These are phyloP conservation scores for Brachionichthys hirsutus DNA, from an alignment of 2,113 vertebrate genomes.

Conservation along the genomic window DNA sequence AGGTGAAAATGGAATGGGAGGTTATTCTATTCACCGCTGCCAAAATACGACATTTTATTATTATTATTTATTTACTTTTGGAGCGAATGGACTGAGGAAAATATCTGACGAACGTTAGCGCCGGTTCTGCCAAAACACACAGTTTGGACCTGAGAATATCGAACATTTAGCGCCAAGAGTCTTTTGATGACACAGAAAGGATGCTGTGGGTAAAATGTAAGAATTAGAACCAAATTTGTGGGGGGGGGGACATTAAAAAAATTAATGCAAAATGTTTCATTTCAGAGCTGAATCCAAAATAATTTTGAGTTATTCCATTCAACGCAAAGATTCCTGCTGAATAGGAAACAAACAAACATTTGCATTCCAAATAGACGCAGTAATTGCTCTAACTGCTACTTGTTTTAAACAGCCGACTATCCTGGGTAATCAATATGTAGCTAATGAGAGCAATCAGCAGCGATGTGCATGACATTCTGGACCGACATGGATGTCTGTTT, in stretches of 20 bases:
- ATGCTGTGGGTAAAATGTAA: too few relatives aligned
- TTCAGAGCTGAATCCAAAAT: slow-evolving; percentile 4
- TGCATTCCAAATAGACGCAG: slow-evolving; percentile 54
- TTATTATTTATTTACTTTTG: slow-evolving; percentile 45
- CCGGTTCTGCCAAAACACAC: slow-evolving; percentile 63
- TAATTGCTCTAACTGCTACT: slow-evolving; percentile 70
- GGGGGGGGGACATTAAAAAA: too few relatives aligned
- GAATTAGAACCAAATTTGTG: background rate
- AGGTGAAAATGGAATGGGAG: slow-evolving; percentile 74
- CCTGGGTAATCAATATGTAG: slow-evolving; percentile 68
- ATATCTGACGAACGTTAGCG: slow-evolving; percentile 66
- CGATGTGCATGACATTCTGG: slow-evolving; percentile 72
- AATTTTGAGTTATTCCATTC: slow-evolving; percentile 30
- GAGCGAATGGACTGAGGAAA: slow-evolving; percentile 67
- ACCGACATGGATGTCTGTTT: slow-evolving; percentile 67
- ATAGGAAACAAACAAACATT: slow-evolving; percentile 23
- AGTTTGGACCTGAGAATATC: slow-evolving; percentile 46
- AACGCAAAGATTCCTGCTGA: slow-evolving; percentile 7
- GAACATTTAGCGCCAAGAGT: slow-evolving; percentile 33
- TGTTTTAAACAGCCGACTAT: slow-evolving; percentile 51
- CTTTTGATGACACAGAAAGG: too few relatives aligned
- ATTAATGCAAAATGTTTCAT: too few relatives aligned
- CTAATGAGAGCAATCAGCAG: slow-evolving; percentile 77
- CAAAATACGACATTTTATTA: slow-evolving; percentile 49
- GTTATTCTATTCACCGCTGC: slow-evolving; percentile 62